Evolutionary conservation across 2,888 invertebrate species (phyloP).

Genomic region (Ectobius pallidus): DNA sequence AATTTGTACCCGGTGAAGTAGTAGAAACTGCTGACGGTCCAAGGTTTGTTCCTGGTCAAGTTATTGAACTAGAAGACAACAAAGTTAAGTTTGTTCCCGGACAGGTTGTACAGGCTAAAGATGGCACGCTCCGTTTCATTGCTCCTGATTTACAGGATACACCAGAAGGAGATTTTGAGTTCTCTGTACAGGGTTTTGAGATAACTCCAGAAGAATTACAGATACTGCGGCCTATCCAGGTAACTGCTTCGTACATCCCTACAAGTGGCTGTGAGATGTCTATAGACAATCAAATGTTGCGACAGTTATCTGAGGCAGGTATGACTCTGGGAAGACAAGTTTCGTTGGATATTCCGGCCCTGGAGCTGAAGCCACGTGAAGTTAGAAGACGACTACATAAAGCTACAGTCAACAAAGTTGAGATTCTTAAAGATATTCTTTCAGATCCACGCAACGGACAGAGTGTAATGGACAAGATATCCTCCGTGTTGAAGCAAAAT

Average conservation of each 20-base stretch:
- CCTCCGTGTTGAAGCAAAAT: slow-evolving; percentile 59
- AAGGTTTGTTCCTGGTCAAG: slow-evolving; percentile 62
- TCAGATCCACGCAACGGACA: slow-evolving; percentile 58
- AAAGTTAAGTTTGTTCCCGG: slow-evolving; percentile 58
- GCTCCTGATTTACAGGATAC: slow-evolving; percentile 72
- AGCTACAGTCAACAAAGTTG: slow-evolving; percentile 60
- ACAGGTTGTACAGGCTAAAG: slow-evolving; percentile 59
- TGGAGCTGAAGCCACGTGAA: slow-evolving; percentile 57
- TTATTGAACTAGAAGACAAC: slow-evolving; percentile 57
- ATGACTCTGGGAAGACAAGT: slow-evolving; percentile 71
- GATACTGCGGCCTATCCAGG: slow-evolving; percentile 54
- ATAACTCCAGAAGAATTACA: slow-evolving; percentile 59
- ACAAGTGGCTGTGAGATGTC: slow-evolving; percentile 64
- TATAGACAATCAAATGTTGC: slow-evolving; percentile 68
- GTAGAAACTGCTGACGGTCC: slow-evolving; percentile 75
- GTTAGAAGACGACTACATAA: slow-evolving; percentile 6
- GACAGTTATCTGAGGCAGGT: slow-evolving; percentile 71
- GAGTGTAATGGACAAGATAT: slow-evolving; percentile 67
- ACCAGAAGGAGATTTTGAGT: slow-evolving; percentile 67
- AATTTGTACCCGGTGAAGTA: slow-evolving; percentile 71
- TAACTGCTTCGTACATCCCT: slow-evolving; percentile 47
- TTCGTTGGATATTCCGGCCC: slow-evolving; percentile 65
- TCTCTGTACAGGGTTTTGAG: slow-evolving; percentile 72
- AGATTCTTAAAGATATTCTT: slow-evolving; percentile 58
- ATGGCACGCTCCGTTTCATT: slow-evolving; percentile 64